Base-by-base conservation (phyloP, 37 sponge, comb jelly and placozoan genomes). In the Geodia barretti region DNA sequence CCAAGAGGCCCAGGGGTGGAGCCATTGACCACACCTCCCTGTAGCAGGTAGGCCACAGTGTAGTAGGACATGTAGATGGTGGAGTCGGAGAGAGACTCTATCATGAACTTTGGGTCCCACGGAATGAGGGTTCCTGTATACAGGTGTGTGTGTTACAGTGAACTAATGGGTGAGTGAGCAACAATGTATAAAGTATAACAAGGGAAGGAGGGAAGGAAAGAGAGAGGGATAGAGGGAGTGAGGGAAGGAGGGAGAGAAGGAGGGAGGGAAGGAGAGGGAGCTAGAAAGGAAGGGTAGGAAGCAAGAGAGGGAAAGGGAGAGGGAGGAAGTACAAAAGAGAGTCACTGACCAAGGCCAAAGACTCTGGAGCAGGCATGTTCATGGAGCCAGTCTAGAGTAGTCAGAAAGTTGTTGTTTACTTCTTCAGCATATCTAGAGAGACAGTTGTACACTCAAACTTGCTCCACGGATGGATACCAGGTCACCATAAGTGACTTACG, bases 21-120 rank as follows among this genome's bases (percentile, higher is more conserved):
- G 0, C 99, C 99, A 84, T 95, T 67, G 71, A 96, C 79, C 70
- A 85, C 89, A 54, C 88, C 95, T n/a, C 97, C 95, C 43, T 99
- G 99, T 26, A 99, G 85, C 24, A 96, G 84, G 75, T 99, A 86
- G 72, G 85, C 81, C 73, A 99, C 97, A 39, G 99, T 92, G 86
- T 99, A 99, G 85, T 91, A 99, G 11, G 99, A 97, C 99, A 99
- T 99, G 93, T 99, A 99, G 71, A 99, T 99, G 64, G 99, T 99
- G 59, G 93, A 92, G 76, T 99, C 99, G 0, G 99, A 99, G 47
- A 99, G 85, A 41, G 99, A 92, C 80, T 99, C 99, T 23, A 99
- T 94, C 54, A 99, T 39, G 78, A 92, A 99, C 78, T 94, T 84
- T 21, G 79, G 68, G 73, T 99, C 99, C 97, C 99, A 99, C 19